Conservation (phyloP, 2,888 invertebrate genomes). For the Drosophila affinis region DNA sequence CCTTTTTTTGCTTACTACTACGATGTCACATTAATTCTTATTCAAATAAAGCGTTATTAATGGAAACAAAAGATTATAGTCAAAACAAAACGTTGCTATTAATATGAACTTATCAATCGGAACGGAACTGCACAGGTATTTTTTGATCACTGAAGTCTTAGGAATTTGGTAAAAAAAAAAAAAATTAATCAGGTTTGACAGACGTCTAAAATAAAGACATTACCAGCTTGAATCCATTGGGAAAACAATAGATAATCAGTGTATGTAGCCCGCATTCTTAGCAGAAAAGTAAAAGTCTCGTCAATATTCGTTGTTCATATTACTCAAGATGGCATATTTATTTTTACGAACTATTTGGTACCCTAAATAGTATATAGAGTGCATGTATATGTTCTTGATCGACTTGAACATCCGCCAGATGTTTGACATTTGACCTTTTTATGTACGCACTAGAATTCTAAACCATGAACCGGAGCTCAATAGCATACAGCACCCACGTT, state of each 20-base stretch:
- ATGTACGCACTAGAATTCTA: no score
- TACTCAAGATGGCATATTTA: no score
- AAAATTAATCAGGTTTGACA: constrained; percentile 23
- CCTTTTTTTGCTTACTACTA: no score
- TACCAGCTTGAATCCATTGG: constrained; percentile 11
- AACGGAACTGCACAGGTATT: constrained; percentile 31
- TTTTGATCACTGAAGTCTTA: constrained; percentile 9
- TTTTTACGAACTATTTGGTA: no score
- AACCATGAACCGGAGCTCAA: no score
- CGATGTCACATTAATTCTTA: constrained; percentile 42
- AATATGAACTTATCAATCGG: constrained; percentile 62
- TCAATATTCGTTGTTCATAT: neutral
- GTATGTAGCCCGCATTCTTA: constrained; percentile 16
- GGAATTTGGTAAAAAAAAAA: constrained; percentile 9
- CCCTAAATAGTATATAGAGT: no score
- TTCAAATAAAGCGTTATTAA: constrained; percentile 57
- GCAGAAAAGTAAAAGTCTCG: constrained; percentile 31
- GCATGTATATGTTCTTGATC: no score
- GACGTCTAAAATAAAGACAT: constrained; percentile 5
- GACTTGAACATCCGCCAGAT: no score
- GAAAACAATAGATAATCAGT: constrained; percentile 19
- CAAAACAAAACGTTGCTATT: constrained; percentile 62
- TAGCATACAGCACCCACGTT: no score
- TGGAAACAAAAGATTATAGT: constrained; percentile 56
- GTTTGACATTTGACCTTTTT: no score